Evolutionary conservation across 2,113 vertebrate genomes (phyloP).

Genomic region (Alaudala cheleensis): DNA sequence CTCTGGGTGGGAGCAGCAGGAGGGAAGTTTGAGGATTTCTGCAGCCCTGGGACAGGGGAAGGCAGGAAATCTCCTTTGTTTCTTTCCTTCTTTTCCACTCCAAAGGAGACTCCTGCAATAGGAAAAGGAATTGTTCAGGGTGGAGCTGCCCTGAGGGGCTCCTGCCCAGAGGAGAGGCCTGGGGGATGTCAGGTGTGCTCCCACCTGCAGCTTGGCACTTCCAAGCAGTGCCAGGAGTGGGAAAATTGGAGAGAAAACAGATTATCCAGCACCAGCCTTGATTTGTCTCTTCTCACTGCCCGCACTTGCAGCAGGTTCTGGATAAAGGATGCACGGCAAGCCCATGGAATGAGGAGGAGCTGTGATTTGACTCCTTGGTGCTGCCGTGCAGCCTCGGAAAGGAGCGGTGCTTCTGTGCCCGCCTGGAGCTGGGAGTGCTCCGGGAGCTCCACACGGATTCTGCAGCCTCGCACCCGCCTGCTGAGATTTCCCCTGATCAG

Average conservation of each 20-base stretch:
- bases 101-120: neutral
- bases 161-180: neutral
- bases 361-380: neutral
- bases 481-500: neutral
- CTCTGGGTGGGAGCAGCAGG: neutral
- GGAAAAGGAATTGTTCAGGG: neutral
- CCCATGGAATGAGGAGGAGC: neutral
- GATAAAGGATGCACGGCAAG: neutral
- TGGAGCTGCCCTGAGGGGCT: neutral
- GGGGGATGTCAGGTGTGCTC: neutral
- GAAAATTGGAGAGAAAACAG: neutral
- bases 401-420: neutral
- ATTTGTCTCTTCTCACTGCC: neutral
- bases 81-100: too few species aligned
- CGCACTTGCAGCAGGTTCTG: accelerated
- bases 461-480: neutral
- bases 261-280: neutral
- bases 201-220: neutral
- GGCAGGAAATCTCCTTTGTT: neutral
- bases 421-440: neutral
- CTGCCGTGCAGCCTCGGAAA: neutral
- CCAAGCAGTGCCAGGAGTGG: neutral
- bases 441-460: neutral
- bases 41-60: neutral
- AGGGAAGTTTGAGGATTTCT: neutral